A percentile compares a stretch with the other conserved stretches of the same genome.
phyloP scores from a whole-genome alignment of 2,888 invertebrate genomes.

The Hololepta plana region DNA sequence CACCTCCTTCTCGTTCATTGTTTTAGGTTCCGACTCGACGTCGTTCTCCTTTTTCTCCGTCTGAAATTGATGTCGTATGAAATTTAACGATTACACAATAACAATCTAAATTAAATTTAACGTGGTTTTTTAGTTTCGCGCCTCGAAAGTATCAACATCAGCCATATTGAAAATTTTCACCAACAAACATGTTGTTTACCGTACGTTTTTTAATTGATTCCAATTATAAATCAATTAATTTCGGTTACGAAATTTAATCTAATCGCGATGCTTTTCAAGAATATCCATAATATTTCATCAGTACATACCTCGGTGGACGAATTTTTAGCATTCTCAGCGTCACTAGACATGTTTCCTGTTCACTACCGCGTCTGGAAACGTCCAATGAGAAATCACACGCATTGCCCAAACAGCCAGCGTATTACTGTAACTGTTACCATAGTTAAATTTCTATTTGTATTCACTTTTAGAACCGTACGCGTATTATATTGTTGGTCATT shows the following conservation, averaged over 20 bases:
- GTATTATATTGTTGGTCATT: neutral
- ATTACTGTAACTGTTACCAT: no score
- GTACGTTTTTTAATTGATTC: conserved; percentile 2
- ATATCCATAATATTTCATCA: no score
- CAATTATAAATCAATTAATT: conserved; percentile 1
- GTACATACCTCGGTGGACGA: conserved; percentile 23
- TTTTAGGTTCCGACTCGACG: no score
- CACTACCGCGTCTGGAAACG: conserved; percentile 25
- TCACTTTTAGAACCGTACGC: conserved; percentile 2
- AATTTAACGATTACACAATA: conserved; percentile 2
- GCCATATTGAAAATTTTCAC: conserved; percentile 25
- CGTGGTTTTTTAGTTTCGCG: conserved; percentile 21
- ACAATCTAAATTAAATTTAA: conserved; percentile 3
- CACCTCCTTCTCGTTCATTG: conserved; percentile 3
- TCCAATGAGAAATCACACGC: conserved; percentile 25
- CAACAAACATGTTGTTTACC: conserved; percentile 21
- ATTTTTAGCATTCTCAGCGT: conserved; percentile 27
- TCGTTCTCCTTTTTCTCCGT: conserved; percentile 5
- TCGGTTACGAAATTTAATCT: neutral
- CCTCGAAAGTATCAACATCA: conserved; percentile 24
- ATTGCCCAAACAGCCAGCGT: conserved; percentile 17
- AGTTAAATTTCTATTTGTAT: conserved; percentile 9
- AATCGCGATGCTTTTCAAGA: no score
- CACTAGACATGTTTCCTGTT: conserved; percentile 27
- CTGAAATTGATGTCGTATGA: no score